Base-by-base conservation (phyloP, 2,113 vertebrate species). In the Pimephales promelas region DNA sequence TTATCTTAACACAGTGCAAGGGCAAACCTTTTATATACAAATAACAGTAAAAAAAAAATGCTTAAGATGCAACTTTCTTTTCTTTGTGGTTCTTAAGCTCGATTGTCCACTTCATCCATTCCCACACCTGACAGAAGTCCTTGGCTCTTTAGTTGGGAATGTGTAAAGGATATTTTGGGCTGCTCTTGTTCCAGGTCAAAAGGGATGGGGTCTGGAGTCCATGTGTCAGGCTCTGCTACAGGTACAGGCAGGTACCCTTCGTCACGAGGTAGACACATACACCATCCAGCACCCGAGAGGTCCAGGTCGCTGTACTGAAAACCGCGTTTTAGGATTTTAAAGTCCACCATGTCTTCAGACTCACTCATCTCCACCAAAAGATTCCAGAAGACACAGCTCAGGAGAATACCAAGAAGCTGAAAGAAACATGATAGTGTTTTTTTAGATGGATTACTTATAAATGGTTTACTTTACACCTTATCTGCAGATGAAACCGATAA, bases 301-400 rank as follows among this genome's bases (percentile, higher is more conserved):
- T 97, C 97, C 90, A 96, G 89, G 0, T 93, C 85, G 9, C 89
- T 91, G 7, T 94, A 92, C 57, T 92, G 71, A 2, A 94, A 88
- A 28, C 93, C 93, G 85, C 81, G 79, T 72, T 93, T 92, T 83
- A 93, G 88, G 0, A 57, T 1, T 89, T 82, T 94, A 91, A 94
- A 96, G 89, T 97, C 97, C 61, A 95, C 92, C 10, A 93, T 90
- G 89, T 97, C 96, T 16, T 56, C 43, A 0, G 89, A 92, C 79
- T 92, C 86, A 47, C 92, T 94, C 91, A 97, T 95, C 83, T 94
- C 91, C 3, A 96, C 85, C 75, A 97, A 95, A 78, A 95, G 91
- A 82, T 94, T 95, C 96, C 96, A 96, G 83, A 97, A 97, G 2
- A 96, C 59, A 88, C 95, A 96, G 87, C 95, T 94, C 87, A 97